Evolutionary conservation across 2,888 invertebrate species (phyloP).

Genomic region (Drosophila flavopinicola): DNA sequence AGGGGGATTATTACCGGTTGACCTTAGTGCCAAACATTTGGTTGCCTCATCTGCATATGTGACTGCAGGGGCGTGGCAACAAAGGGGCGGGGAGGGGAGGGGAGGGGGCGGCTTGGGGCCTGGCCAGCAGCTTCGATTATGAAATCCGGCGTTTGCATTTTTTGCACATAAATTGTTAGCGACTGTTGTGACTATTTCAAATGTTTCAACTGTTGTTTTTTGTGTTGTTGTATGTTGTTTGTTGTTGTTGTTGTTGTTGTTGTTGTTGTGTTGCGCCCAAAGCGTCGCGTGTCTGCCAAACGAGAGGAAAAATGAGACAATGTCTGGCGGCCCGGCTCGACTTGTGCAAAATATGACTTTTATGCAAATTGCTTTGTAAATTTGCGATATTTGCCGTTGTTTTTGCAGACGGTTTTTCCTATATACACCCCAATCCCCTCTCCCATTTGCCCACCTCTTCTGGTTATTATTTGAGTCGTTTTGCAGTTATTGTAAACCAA

Average conservation of each 20-base stretch:
- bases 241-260: background rate
- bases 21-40: conserved; percentile 54
- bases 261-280: conserved; percentile 28
- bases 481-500: conserved; percentile 74
- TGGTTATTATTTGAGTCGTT: conserved; percentile 49
- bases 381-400: conserved; percentile 59
- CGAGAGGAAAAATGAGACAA: conserved; percentile 43
- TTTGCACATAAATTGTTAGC: conserved; percentile 69
- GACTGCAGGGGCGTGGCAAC: conserved; percentile 1
- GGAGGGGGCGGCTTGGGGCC: background rate
- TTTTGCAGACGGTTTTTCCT: conserved; percentile 29
- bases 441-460: background rate
- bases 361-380: conserved; percentile 75
- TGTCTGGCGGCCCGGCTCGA: conserved; percentile 61
- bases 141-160: conserved; percentile 63
- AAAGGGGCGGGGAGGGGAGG: conserved; percentile 1
- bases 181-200: conserved; percentile 53
- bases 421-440: conserved; percentile 2
- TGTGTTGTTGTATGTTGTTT: background rate
- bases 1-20: conserved; percentile 68
- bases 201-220: conserved; percentile 29
- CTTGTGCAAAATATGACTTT: conserved; percentile 70
- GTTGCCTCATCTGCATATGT: conserved; percentile 72
- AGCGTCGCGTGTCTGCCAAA: conserved; percentile 42
- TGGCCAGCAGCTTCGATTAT: conserved; percentile 58